These are phyloP conservation scores for Spodoptera littoralis DNA, from an alignment of 2,888 invertebrate species.

Conservation along the genomic window DNA sequence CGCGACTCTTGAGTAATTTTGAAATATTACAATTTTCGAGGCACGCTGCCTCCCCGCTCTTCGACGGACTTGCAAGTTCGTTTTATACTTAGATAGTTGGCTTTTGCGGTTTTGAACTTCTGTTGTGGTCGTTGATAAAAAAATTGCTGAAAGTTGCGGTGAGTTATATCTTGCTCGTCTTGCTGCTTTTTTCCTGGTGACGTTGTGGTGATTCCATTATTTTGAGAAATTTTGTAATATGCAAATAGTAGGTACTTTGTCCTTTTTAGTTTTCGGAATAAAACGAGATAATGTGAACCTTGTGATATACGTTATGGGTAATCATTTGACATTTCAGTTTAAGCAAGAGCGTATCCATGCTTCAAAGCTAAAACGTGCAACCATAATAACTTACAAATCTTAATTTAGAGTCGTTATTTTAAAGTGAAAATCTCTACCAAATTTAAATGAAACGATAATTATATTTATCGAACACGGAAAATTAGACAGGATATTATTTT, in stretches of 20 bases:
- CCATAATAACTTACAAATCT: too few species aligned
- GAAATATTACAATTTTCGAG: conserved; percentile 89
- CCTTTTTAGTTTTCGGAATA: too few species aligned
- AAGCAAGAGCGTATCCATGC: too few species aligned
- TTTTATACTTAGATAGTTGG: conserved; percentile 58
- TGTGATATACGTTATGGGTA: too few species aligned
- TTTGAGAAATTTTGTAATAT: background rate
- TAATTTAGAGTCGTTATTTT: too few species aligned
- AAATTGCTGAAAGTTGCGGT: conserved; percentile 14
- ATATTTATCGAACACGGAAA: background rate
- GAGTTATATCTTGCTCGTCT: conserved; percentile 5
- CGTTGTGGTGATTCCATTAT: background rate
- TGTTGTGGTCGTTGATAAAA: conserved; percentile 20
- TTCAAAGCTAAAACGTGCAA: too few species aligned
- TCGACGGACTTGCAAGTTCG: conserved; percentile 73
- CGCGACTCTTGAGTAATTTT: conserved; percentile 89
- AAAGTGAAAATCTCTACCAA: too few species aligned
- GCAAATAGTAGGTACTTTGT: too few species aligned
- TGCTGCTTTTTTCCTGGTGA: background rate
- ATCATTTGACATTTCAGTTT: too few species aligned
- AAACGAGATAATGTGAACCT: too few species aligned
- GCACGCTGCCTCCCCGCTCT: conserved; percentile 73
- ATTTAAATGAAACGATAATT: too few species aligned
- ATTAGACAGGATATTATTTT: background rate
- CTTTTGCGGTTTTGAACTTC: conserved; percentile 44